phyloP scores from a whole-genome alignment of 30 jellyfish, hydroid and myxozoan species.

The Aurelia aurita complex sp. Pacific region DNA sequence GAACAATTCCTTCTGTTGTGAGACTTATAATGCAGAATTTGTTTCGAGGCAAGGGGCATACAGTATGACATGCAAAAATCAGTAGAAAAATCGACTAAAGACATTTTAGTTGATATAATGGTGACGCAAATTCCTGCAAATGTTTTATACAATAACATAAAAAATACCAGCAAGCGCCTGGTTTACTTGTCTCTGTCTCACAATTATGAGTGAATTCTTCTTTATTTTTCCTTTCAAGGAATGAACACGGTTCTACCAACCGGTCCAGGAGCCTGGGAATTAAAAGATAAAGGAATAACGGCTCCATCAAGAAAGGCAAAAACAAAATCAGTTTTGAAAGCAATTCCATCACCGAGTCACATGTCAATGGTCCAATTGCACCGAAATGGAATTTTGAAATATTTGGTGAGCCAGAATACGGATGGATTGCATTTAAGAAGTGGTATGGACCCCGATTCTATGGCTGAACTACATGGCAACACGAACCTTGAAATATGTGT shows the following conservation, averaged over 20 bases:
- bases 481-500: conserved; percentile 85
- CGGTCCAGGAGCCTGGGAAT: conserved; percentile 98
- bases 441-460: conserved; percentile 71
- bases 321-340: conserved; percentile 56
- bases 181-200: too few relatives aligned
- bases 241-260: conserved; percentile 87
- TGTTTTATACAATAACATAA: too few relatives aligned
- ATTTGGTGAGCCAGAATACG: conserved; percentile 81
- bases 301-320: conserved; percentile 36
- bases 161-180: background rate
- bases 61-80: too few relatives aligned
- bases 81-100: too few relatives aligned
- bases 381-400: conserved; percentile 40
- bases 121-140: too few relatives aligned
- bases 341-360: conserved; percentile 85
- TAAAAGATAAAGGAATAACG: conserved; percentile 57
- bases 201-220: background rate
- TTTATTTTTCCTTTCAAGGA: conserved; percentile 8
- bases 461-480: conserved; percentile 93
- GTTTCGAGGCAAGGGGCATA: too few relatives aligned
- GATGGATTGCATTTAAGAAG: conserved; percentile 94
- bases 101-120: too few relatives aligned
- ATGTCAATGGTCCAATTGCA: conserved; percentile 84
- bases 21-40: too few relatives aligned
- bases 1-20: too few relatives aligned